Base-by-base conservation (phyloP, 2,797 vertebrate species). In the Hirundo rustica region DNA sequence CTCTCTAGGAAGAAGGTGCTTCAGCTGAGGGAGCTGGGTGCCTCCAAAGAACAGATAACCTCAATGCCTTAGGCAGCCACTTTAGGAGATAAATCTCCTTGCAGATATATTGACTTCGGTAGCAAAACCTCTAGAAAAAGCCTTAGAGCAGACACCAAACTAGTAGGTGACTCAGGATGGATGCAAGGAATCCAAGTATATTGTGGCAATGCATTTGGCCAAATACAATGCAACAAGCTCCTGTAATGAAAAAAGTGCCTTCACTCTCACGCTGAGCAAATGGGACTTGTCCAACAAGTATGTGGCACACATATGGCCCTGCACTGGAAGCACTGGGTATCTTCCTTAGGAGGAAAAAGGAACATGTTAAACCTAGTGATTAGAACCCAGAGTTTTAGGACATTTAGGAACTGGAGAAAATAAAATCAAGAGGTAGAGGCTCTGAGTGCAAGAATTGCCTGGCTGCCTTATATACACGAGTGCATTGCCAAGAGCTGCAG, bases 401-500 rank as follows among this genome's bases (percentile, higher is more conserved):
- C 18, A 27, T 92, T 82, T 84, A 65, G 42, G 80, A 89, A 77
- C 83, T 38, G 27, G 34, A 61, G 40, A 70, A 85, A 94, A 95
- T 89, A 89, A 95, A 96, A 77, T 78, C 0, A 3, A 72, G 72
- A 86, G 38, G 74, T 57, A 61, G 47, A 78, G 53, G 78, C 38
- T 88, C 66, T 27, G 64, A 90, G 92, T 71, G 68, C 71, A 95
- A 94, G 93, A 95, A 96, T 94, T 93, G 95, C 57, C 88, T 93
- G 93, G 57, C 84, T 95, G 80, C 90, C 77, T 87, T 76, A 18
- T 21, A 81, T 23, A 64, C 3, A 5, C 1, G 2, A 84, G 45
- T 20, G n/a, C 62, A 5, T 71, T 97, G 93, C 96, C 93, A 97
- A 95, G 88, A 96, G 83, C 96, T 96, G 96, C 96, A 97, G 95